Conservation (phyloP, 2,113 vertebrate species). For the Hirundichthys speculiger region DNA sequence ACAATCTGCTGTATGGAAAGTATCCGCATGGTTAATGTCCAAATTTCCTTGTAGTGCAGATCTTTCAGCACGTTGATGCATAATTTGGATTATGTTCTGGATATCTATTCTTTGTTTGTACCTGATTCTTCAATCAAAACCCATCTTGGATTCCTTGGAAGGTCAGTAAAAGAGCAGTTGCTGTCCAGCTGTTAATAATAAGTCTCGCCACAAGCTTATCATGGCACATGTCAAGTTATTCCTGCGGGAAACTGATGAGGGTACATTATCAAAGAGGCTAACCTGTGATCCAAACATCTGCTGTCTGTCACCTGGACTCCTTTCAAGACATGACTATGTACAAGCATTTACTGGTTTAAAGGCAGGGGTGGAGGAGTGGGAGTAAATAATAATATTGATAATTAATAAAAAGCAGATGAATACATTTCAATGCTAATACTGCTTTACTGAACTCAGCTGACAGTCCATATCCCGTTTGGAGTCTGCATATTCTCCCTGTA, state of each 20-base stretch:
- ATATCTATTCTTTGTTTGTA: too few species aligned
- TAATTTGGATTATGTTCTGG: too few species aligned
- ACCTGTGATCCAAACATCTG: constrained; percentile 73
- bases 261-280: constrained; percentile 59
- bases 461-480: too few species aligned
- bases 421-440: too few species aligned
- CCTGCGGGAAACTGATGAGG: constrained; percentile 29
- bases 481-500: too few species aligned
- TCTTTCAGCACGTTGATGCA: too few species aligned
- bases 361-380: too few species aligned
- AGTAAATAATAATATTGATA: too few species aligned
- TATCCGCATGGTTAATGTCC: background rate
- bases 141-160: background rate
- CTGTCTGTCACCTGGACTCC: constrained; percentile 58
- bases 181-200: constrained; percentile 20
- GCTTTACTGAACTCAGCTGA: too few species aligned
- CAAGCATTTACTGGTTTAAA: too few species aligned
- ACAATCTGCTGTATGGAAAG: background rate
- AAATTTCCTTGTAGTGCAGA: too few species aligned
- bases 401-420: too few species aligned
- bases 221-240: constrained; percentile 38
- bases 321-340: constrained; percentile 15
- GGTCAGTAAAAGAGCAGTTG: constrained; percentile 12
- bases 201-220: constrained; percentile 45
- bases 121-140: constrained; percentile 1